Base-by-base conservation (phyloP, 1,140 invertebrate species). In the Melanaphis sacchari region DNA sequence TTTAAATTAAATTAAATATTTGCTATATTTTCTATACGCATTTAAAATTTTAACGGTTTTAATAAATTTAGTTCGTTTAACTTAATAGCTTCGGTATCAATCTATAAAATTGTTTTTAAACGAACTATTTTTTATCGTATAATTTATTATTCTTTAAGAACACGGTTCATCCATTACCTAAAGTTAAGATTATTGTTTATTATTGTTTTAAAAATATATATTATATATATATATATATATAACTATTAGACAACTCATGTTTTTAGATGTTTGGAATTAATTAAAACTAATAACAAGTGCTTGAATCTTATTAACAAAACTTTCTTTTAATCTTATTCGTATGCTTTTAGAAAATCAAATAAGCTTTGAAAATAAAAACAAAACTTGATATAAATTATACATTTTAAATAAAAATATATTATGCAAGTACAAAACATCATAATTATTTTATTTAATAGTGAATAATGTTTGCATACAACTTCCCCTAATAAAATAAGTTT, bases 221-320 rank as follows among this genome's bases (percentile, higher is more conserved):
- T 43, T 15, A 49, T 66, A n/a, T 31, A 5, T 31, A n/a, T 66
- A 31, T 66, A 43, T 43, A 43, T 43, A 43, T 43, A 43, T 43
- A 38, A 38, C 38, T 1, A 0, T 82, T 82, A 7, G 11, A 82
- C 15, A 46, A 87, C 26, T 88, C 31, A n/a, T 88, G 31, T 87
- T n/a, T 88, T 43, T 88, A n/a, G 18, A 49, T 43, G 18, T 87
- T 46, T 21, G 26, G 43, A 43, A 88, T 88, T 46, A 88, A 88
- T 88, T 88, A 88, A 88, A 88, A 88, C 41, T 88, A n/a, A 88
- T 88, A 88, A 88, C n/a, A 88, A 87, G 31, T 6, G 9, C 21
- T 41, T 22, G 5, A 46, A 46, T 43, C 43, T 88, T 6, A 87
- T 18, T 15, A n/a, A 26, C 9, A 87, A 87, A 87, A 87, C 41